Conservation (phyloP, 2,113 vertebrate genomes). For the Eulemur rufifrons region DNA sequence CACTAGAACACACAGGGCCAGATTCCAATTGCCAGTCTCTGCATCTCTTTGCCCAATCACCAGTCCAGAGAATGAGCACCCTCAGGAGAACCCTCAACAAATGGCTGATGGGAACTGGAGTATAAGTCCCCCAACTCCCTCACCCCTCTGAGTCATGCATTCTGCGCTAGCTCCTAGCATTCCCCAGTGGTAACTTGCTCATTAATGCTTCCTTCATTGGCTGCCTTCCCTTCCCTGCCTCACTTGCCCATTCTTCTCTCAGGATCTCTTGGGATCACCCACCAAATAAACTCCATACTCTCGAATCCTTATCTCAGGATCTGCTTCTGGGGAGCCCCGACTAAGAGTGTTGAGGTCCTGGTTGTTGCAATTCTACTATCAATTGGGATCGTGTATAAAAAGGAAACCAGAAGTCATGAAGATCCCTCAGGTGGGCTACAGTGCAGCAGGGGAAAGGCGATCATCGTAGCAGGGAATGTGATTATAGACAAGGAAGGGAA, state of each 20-base stretch:
- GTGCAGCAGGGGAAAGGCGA: not conserved
- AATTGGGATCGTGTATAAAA: not conserved
- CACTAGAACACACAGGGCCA: too few relatives aligned
- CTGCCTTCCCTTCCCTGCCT: not conserved
- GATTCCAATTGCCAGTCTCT: not conserved
- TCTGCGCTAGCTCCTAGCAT: not conserved
- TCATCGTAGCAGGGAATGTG: not conserved
- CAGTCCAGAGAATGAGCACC: not conserved
- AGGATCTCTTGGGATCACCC: not conserved
- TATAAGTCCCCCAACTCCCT: not conserved
- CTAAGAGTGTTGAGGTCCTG: not conserved
- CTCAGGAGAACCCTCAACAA: not conserved
- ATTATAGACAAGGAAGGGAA: not conserved
- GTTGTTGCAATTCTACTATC: not conserved
- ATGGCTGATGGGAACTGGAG: not conserved
- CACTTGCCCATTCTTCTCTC: not conserved
- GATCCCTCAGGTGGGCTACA: too few relatives aligned
- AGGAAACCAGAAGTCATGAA: not conserved
- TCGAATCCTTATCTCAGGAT: not conserved
- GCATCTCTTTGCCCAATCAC: not conserved
- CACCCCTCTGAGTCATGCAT: rapidly evolving
- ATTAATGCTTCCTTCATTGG: rapidly evolving
- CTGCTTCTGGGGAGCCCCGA: not conserved
- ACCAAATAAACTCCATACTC: not conserved
- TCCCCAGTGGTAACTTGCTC: not conserved